Evolutionary conservation across 2,888 invertebrate species (phyloP).

Genomic region (Diarsia dahlii): DNA sequence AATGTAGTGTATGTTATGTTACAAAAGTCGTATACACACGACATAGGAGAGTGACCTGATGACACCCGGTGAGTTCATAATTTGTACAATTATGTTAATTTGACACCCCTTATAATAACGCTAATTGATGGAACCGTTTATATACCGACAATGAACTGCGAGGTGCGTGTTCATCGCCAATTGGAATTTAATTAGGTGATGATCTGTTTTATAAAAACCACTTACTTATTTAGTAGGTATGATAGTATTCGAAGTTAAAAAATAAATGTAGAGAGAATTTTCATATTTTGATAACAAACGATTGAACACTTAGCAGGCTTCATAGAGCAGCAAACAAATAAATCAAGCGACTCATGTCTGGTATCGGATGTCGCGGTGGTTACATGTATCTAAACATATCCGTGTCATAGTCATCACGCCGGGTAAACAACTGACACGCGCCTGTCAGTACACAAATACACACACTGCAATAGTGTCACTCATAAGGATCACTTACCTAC

Average conservation of each 20-base stretch:
- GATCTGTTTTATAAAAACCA: background rate
- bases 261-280: background rate
- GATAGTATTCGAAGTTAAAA: background rate
- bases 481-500: background rate
- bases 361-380: background rate
- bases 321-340: no score
- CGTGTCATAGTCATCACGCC: background rate
- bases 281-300: background rate
- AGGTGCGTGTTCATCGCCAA: slow-evolving; percentile 6
- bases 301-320: background rate
- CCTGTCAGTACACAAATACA: background rate
- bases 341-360: background rate
- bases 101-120: background rate
- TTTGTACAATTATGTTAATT: slow-evolving; percentile 12
- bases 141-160: background rate
- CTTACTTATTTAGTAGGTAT: background rate
- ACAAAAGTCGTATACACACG: background rate
- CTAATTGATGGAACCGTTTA: slow-evolving; percentile 8
- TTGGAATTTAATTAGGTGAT: background rate
- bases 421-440: background rate
- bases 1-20: slow-evolving; percentile 6
- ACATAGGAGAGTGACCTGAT: background rate
- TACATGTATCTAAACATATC: no score
- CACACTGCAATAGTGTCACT: background rate
- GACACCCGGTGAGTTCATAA: slow-evolving; percentile 34